Evolutionary conservation across 2,113 vertebrate genomes (phyloP).

Genomic region (Caranx melampygus): DNA sequence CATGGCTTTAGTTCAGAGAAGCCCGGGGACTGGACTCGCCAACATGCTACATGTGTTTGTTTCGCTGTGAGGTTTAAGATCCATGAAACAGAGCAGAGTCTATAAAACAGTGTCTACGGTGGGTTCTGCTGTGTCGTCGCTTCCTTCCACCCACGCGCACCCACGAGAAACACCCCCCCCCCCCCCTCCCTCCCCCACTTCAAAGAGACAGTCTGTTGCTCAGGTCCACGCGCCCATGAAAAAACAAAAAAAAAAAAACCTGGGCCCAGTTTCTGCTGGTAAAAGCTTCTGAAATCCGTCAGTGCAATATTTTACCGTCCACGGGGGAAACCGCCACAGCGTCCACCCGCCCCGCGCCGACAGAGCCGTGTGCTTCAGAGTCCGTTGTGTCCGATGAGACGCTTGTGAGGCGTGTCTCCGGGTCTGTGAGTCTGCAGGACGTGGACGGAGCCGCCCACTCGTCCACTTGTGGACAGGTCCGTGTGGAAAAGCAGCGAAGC

Average conservation of each 20-base stretch:
- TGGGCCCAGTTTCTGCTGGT: constrained; percentile 57
- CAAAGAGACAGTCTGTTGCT: constrained; percentile 24
- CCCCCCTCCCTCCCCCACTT: neutral
- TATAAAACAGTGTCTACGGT: constrained; percentile 38
- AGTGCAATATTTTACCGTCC: constrained; percentile 64
- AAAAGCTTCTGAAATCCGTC: constrained; percentile 52
- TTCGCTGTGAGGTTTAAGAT: constrained; percentile 25
- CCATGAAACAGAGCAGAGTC: constrained; percentile 9
- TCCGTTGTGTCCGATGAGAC: constrained; percentile 32
- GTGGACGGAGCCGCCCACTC: neutral
- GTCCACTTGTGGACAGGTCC: constrained; percentile 22
- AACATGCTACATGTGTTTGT: constrained; percentile 55
- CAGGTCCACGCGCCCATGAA: constrained; percentile 18
- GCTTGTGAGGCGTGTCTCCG: constrained; percentile 10
- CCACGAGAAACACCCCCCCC: too few relatives aligned
- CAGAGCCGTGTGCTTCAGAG: constrained; percentile 37
- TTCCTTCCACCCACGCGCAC: neutral
- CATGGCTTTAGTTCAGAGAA: constrained; percentile 41
- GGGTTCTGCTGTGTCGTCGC: constrained; percentile 16
- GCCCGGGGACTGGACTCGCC: constrained; percentile 11
- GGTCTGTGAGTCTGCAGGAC: constrained; percentile 16
- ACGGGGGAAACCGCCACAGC: constrained; percentile 11
- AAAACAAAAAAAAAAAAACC: too few relatives aligned
- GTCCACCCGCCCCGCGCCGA: neutral
- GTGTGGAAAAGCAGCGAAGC: constrained; percentile 12